Evolutionary conservation across 1,140 invertebrate species (phyloP).

Genomic region (Liolophura sinensis): DNA sequence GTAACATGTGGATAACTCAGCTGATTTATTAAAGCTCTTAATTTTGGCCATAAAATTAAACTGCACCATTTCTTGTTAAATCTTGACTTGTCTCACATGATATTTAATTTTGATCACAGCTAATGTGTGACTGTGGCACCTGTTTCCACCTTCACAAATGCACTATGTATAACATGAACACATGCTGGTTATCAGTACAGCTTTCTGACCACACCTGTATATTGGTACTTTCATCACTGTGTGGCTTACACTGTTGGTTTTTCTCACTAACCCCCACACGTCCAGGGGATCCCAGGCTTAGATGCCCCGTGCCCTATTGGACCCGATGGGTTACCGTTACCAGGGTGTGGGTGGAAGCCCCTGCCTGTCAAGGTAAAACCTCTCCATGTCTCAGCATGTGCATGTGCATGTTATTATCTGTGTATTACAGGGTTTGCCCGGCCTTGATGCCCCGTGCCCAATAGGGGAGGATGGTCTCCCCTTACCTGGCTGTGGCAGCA

Average conservation of each 20-base stretch:
- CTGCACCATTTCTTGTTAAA: too few species aligned
- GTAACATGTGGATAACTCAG: too few species aligned
- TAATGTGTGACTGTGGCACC: too few species aligned
- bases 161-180: too few species aligned
- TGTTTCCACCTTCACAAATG: too few species aligned
- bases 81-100: too few species aligned
- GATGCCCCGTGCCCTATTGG: conserved; percentile 97
- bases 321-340: conserved; percentile 87
- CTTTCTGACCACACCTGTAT: too few species aligned
- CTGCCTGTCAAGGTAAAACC: background rate
- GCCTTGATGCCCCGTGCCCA: conserved; percentile 95
- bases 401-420: conserved; percentile 11
- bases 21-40: too few species aligned
- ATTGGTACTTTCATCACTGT: background rate
- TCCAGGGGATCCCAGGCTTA: conserved; percentile 84
- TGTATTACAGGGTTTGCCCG: conserved; percentile 76
- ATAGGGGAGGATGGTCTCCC: conserved; percentile 90
- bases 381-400: conserved; percentile 7
- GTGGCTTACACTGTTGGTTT: conserved; percentile 7
- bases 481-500: conserved; percentile 81
- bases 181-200: too few species aligned
- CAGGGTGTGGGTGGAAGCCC: conserved; percentile 85
- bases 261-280: background rate
- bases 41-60: too few species aligned
- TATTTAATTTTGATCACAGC: too few species aligned